Conservation (phyloP, 2,888 invertebrate species). For the Polydrusus cervinus region DNA sequence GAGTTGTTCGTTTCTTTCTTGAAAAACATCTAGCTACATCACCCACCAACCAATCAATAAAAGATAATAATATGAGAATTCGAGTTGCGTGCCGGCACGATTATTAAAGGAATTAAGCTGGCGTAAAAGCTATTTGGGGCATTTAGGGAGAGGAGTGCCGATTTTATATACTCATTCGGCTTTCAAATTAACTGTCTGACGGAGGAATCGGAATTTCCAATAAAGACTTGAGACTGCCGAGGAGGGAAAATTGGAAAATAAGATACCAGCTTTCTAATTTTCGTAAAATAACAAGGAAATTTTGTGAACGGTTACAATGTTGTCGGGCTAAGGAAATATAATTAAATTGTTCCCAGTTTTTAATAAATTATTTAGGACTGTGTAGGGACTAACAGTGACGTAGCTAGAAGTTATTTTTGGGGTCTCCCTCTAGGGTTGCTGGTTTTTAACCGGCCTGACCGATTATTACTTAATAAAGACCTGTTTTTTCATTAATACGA, state of each 20-base stretch:
- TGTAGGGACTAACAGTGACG: too few relatives aligned
- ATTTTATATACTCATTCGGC: constrained; percentile 66
- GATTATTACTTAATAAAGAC: too few relatives aligned
- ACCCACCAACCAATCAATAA: constrained; percentile 50
- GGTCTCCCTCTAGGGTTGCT: too few relatives aligned
- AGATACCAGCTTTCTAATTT: constrained; percentile 39
- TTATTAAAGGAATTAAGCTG: constrained; percentile 64
- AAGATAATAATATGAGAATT: constrained; percentile 55
- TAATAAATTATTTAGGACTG: background rate
- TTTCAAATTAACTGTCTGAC: constrained; percentile 66
- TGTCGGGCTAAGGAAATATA: background rate
- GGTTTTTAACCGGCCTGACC: too few relatives aligned
- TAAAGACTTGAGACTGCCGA: constrained; percentile 59
- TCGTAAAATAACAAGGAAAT: constrained; percentile 37
- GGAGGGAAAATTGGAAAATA: constrained; percentile 52
- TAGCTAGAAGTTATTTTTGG: too few relatives aligned
- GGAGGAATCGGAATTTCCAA: constrained; percentile 64
- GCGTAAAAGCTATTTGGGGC: constrained; percentile 66
- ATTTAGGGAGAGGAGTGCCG: constrained; percentile 63
- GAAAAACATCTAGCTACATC: constrained; percentile 14
- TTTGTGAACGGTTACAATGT: constrained; percentile 1
- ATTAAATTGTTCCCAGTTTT: constrained; percentile 5
- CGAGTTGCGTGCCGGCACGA: constrained; percentile 58
- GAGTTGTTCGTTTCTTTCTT: background rate
- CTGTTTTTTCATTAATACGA: too few relatives aligned